Conservation (phyloP, 1,140 invertebrate genomes). For the Drosophila arawakana region DNA sequence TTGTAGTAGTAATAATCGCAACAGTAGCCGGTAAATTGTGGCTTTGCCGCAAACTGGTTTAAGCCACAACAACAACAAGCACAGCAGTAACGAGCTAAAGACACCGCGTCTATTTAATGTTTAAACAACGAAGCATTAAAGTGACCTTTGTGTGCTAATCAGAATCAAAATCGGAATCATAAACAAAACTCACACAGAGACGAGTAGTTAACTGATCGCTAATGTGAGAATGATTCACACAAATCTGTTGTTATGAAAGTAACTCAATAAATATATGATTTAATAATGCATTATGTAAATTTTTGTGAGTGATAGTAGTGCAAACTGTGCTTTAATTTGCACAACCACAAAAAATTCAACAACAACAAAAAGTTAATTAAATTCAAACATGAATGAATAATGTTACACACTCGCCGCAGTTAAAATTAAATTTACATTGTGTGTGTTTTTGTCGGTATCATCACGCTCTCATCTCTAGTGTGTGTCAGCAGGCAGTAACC, state of each 20-base stretch:
- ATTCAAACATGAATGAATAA: constrained; percentile 24
- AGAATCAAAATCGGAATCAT: neutral
- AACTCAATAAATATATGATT: constrained; percentile 6
- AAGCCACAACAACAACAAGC: constrained; percentile 15
- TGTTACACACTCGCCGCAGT: neutral
- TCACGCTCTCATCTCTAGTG: constrained; percentile 58
- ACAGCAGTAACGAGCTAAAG: constrained; percentile 45
- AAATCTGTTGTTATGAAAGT: constrained; percentile 11
- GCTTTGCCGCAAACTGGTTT: constrained; percentile 71
- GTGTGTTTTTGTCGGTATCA: neutral
- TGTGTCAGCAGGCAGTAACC: constrained; percentile 18
- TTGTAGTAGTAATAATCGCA: constrained; percentile 28
- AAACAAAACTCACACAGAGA: constrained; percentile 2
- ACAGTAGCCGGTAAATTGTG: constrained; percentile 71
- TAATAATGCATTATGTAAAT: constrained; percentile 9
- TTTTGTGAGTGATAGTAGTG: constrained; percentile 1
- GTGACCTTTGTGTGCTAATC: constrained; percentile 19
- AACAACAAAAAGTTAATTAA: neutral
- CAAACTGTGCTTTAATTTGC: constrained; percentile 8
- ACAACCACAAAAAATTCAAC: constrained; percentile 13
- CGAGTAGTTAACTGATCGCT: constrained; percentile 12
- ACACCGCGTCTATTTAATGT: constrained; percentile 58
- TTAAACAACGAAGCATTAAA: constrained; percentile 18
- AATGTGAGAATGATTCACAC: constrained; percentile 12
- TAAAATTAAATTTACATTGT: neutral